Evolutionary conservation across 2,888 invertebrate genomes (phyloP), one percentile per base, ranked within the genome.

Genomic region (Lamellibrachia columna): DNA sequence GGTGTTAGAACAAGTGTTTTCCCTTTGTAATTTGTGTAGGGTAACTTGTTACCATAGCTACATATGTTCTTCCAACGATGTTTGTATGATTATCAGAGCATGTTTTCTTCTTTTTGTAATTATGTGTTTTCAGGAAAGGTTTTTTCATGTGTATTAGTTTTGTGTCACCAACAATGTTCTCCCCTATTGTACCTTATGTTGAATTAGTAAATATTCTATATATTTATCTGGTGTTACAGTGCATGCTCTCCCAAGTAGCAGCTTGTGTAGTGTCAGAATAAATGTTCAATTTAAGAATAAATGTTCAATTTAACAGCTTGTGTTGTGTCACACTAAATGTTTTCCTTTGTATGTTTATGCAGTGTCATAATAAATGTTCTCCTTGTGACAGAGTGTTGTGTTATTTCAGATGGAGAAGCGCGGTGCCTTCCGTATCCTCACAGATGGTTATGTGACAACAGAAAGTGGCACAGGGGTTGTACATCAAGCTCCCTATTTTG

Each of bases 401-500:
- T 75, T 93, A 90, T 91, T 93, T 7, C 93, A 96, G 96, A 94
- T 95, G 93, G 95, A 96, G 94, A 93, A 94, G 52, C 75, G 93
- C 4, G 98, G 98, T 75, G 99, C 98, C 8, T 99, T 98, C 97
- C 97, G 97, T 94, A 98, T 99, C 0, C 97, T 99, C 90, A 97
- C 97, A 93, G 99, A 99, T 97, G 97, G 97, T 8, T 99, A 99
- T 97, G 99, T 99, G 0, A 99, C 99, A 0, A 98, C 98, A 93
- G 99, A 99, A 95, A 98, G 98, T 94, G 99, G 99, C 97, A 99
- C 99, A 15, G 99, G 99, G 52, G 97, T 99, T 94, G 99, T 99
- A 52, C 99, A 99, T 96, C 99, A 99, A 97, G 98, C 99, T 1
- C 99, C 99, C 8, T 99, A 99, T 97, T 99, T 99, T 97, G 99